A percentile compares a stretch with the other conserved stretches of the same genome.
phyloP scores from a whole-genome alignment of 2,797 vertebrate genomes.

The Sebastes hopkinsi region DNA sequence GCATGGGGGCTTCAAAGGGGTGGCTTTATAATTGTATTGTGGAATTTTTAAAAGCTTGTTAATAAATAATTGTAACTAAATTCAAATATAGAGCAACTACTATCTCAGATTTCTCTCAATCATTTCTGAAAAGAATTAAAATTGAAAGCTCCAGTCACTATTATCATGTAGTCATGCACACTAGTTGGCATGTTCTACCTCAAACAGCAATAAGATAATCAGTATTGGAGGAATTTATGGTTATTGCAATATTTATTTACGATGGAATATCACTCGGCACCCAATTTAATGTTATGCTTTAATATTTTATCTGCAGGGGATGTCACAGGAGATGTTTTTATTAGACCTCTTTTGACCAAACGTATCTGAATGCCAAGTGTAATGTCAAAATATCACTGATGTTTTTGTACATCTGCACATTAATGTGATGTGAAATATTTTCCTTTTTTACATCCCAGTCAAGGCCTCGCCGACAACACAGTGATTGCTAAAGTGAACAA shows the following conservation, averaged over 20 bases:
- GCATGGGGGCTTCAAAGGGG: neutral
- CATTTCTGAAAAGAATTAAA: neutral
- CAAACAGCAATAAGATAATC: neutral
- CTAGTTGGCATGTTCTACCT: neutral
- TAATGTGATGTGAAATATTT: neutral
- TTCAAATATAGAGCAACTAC: neutral
- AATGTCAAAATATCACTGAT: neutral
- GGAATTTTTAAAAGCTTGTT: neutral
- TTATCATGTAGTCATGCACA: neutral
- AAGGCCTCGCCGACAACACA: conserved; percentile 95
- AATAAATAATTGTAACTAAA: neutral
- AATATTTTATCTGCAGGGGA: neutral
- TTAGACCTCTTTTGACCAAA: neutral
- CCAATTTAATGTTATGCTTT: neutral
- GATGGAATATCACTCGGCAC: neutral
- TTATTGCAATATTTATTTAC: neutral
- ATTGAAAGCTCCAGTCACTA: neutral
- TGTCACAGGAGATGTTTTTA: neutral
- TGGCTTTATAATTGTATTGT: neutral
- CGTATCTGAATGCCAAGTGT: neutral
- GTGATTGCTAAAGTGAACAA: conserved; percentile 95
- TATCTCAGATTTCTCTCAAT: neutral
- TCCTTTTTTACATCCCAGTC: conserved; percentile 76
- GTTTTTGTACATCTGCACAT: neutral
- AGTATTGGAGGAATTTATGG: neutral